Percentiles rank a stretch among this genome's conserved stretches.
phyloP scores from a whole-genome alignment of 2,113 vertebrate genomes.

The Pontoporia blainvillei region DNA sequence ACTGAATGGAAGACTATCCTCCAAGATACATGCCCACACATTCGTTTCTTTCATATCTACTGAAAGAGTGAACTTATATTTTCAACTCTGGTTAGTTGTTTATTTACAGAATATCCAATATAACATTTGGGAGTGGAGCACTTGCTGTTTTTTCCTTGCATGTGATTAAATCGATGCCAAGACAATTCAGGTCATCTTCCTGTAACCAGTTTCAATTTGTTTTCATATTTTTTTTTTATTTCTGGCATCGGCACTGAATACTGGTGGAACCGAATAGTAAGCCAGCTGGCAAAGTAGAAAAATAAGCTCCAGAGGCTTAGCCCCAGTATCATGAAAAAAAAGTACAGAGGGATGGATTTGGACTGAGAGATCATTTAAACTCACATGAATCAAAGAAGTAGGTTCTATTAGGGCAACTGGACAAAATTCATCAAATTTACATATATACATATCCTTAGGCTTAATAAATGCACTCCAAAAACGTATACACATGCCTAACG shows the following conservation, averaged over 20 bases:
- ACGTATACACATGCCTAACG: neutral
- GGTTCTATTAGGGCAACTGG: neutral
- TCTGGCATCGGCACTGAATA: neutral
- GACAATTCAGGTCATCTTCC: neutral
- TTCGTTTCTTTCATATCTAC: neutral
- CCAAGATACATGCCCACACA: neutral
- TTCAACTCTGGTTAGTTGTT: neutral
- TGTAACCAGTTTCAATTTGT: neutral
- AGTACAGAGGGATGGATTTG: neutral
- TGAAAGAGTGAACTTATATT: neutral
- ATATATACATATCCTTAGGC: neutral
- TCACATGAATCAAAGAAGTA: neutral
- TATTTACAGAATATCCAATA: neutral
- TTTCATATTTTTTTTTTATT: neutral
- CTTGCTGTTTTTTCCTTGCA: neutral
- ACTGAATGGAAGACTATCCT: neutral
- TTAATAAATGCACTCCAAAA: neutral
- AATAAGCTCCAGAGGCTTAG: neutral
- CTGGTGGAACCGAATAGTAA: neutral
- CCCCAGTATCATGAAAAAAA: neutral
- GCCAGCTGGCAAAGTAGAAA: neutral
- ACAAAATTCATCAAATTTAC: neutral
- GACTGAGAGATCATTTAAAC: neutral
- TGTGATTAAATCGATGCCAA: neutral
- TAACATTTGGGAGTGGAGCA: neutral